A percentile compares a stretch with the other conserved stretches of the same genome.
These are phyloP conservation scores for Erynnis tages DNA, from an alignment of 2,888 invertebrate species.

Conservation along the genomic window DNA sequence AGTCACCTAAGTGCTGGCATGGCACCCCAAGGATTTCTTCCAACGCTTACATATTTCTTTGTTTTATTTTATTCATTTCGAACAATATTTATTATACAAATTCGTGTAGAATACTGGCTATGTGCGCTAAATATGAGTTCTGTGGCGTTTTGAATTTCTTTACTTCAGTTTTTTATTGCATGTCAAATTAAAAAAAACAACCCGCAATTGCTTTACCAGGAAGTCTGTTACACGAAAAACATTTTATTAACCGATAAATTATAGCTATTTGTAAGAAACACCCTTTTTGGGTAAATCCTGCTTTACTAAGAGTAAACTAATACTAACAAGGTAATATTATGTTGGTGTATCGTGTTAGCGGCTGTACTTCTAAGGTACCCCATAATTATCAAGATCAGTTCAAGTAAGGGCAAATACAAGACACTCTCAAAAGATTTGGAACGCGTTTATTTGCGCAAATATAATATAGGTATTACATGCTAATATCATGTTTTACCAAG, in stretches of 20 bases:
- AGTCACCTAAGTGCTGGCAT: slow-evolving; percentile 32
- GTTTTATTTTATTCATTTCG: too few relatives aligned
- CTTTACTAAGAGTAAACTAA: background rate
- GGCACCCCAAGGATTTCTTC: slow-evolving; percentile 41
- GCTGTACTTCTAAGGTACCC: background rate
- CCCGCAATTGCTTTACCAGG: too few relatives aligned
- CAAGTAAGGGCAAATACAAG: background rate
- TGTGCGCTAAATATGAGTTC: too few relatives aligned
- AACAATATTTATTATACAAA: too few relatives aligned
- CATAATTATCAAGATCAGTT: slow-evolving; percentile 1
- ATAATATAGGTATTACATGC: too few relatives aligned
- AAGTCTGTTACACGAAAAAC: background rate
- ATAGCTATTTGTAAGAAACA: background rate
- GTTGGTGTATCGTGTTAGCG: slow-evolving; percentile 4
- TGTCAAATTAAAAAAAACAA: too few relatives aligned
- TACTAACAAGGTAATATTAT: slow-evolving; percentile 1
- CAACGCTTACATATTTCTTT: slow-evolving; percentile 24
- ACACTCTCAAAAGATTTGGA: background rate
- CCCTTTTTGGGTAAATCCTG: slow-evolving; percentile 9
- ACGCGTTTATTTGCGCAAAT: too few relatives aligned
- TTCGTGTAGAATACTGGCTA: too few relatives aligned
- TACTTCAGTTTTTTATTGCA: too few relatives aligned
- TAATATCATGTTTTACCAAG: too few relatives aligned
- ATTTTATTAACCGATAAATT: background rate
- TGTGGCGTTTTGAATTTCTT: too few relatives aligned